Conservation (phyloP, 2,113 vertebrate species). For the Rhodinocichla rosea region DNA sequence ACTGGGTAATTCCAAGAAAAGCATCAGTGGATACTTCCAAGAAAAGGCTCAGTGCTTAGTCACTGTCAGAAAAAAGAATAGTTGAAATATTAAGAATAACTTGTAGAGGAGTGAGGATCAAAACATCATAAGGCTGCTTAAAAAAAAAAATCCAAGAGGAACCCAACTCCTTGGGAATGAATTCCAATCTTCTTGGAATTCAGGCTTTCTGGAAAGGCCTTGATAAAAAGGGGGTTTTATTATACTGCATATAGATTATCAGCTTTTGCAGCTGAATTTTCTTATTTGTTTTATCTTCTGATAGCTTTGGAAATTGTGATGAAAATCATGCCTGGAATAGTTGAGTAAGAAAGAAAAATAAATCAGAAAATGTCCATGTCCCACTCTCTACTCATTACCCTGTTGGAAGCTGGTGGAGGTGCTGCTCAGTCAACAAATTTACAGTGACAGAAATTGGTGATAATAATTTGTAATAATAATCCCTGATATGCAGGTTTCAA, state of each 20-base stretch:
- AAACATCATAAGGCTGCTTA: not conserved
- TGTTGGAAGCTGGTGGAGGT: not conserved
- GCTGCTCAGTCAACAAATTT: not conserved
- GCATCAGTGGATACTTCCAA: not conserved
- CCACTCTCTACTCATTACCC: not conserved
- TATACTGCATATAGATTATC: not conserved
- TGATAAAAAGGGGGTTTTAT: not conserved
- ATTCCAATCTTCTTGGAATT: not conserved
- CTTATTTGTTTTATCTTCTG: not conserved
- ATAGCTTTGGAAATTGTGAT: not conserved
- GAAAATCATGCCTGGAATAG: not conserved
- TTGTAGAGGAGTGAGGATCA: not conserved
- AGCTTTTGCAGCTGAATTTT: not conserved
- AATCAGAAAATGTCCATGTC: not conserved
- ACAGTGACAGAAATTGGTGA: not conserved
- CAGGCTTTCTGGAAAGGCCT: not conserved
- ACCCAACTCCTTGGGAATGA: not conserved
- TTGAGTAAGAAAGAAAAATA: not conserved
- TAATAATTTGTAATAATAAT: not conserved
- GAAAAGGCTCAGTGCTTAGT: not conserved
- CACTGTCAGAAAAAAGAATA: not conserved
- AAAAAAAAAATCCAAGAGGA: not conserved
- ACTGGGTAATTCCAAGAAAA: not conserved
- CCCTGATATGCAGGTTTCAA: not conserved
- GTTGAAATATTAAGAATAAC: not conserved